Percentiles rank a stretch among this genome's conserved stretches.
Conservation (phyloP, 2,113 vertebrate species). For the Scomber scombrus region DNA sequence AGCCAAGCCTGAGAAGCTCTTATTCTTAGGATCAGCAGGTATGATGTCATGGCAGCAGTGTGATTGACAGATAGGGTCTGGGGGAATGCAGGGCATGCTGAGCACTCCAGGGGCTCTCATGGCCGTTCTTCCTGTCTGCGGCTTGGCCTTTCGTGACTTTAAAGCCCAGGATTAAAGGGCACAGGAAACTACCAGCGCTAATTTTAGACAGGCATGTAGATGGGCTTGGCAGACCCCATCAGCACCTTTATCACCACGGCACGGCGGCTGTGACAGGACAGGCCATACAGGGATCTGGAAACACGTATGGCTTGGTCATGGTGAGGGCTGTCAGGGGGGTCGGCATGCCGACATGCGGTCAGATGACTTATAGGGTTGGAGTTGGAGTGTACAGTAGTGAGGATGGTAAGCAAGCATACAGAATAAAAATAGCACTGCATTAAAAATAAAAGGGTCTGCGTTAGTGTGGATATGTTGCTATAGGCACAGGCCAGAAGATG, state of each 20-base stretch:
- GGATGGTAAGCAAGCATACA: slow-evolving; percentile 4
- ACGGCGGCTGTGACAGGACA: slow-evolving; percentile 41
- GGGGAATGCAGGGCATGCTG: slow-evolving; percentile 48
- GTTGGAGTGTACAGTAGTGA: slow-evolving; percentile 36
- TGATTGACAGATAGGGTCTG: slow-evolving; percentile 49
- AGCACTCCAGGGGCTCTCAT: slow-evolving; percentile 34
- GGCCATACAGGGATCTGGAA: slow-evolving; percentile 58
- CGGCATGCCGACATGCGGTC: slow-evolving; percentile 29
- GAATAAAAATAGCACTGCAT: slow-evolving; percentile 8
- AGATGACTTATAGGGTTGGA: slow-evolving; percentile 16
- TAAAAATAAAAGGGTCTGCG: neutral
- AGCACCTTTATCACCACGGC: slow-evolving; percentile 49
- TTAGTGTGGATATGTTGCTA: neutral
- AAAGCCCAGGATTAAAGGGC: slow-evolving; percentile 73
- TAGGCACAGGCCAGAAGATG: neutral
- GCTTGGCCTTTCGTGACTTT: slow-evolving; percentile 56
- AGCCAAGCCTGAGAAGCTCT: slow-evolving; percentile 36
- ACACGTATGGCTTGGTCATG: slow-evolving; percentile 27
- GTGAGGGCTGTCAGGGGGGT: slow-evolving; percentile 21
- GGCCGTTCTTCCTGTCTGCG: slow-evolving; percentile 66
- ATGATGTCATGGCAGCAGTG: slow-evolving; percentile 63
- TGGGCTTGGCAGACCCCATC: slow-evolving; percentile 59
- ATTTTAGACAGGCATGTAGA: slow-evolving; percentile 71
- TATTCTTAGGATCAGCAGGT: slow-evolving; percentile 45
- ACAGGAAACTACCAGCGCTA: slow-evolving; percentile 75